phyloP scores from a whole-genome alignment of 2,888 invertebrate genomes.

The Drosophila fulvimacula region DNA sequence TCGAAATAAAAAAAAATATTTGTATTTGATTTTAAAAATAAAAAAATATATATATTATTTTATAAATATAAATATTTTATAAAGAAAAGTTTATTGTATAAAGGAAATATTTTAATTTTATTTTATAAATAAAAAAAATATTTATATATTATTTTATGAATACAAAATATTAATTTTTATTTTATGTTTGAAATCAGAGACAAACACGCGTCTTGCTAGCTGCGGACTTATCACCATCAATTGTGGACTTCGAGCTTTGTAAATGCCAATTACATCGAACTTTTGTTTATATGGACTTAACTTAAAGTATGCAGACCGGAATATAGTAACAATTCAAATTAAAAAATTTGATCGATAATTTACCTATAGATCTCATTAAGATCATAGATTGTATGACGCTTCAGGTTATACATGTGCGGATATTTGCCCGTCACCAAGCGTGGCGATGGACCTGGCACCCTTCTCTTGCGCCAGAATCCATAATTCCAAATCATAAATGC shows the following conservation, averaged over 20 bases:
- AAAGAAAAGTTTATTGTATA: too few species aligned
- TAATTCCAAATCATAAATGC: constrained; percentile 78
- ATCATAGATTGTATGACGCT: constrained; percentile 1
- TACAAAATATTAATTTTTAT: too few species aligned
- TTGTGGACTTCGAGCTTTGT: constrained; percentile 76
- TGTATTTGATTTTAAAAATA: too few species aligned
- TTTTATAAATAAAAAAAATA: too few species aligned
- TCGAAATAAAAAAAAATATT: too few species aligned
- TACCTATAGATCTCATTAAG: constrained; percentile 63
- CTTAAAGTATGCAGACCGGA: accelerated
- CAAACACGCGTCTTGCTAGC: constrained; percentile 81
- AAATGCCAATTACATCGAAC: constrained; percentile 84
- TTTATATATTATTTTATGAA: too few species aligned
- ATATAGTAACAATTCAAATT: too few species aligned
- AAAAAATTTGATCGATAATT: background rate
- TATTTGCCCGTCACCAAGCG: background rate
- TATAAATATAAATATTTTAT: too few species aligned
- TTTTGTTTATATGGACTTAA: constrained; percentile 56
- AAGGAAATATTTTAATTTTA: too few species aligned
- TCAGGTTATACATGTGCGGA: constrained; percentile 6
- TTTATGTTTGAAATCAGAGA: constrained; percentile 85
- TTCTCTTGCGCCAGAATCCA: constrained; percentile 83
- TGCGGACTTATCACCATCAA: constrained; percentile 83
- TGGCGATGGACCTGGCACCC: constrained; percentile 83
- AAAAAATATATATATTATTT: too few species aligned